Evolutionary conservation across 2,888 invertebrate genomes (phyloP), one percentile per base, ranked within the genome.

Genomic region (Mesorhabditis sp.): DNA sequence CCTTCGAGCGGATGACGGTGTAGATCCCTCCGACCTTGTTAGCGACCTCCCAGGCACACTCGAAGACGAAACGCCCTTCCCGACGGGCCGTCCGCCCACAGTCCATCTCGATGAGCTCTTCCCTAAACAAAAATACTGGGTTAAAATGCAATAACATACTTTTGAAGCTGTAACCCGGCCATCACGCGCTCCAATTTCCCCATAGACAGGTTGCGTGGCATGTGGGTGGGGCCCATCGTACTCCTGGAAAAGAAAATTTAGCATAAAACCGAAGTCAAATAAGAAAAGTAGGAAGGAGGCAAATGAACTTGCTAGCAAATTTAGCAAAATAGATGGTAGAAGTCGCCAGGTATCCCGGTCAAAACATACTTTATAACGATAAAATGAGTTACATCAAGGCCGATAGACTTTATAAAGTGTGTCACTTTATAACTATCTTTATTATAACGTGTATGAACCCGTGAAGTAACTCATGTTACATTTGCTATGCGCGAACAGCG

Each of bases 11-110:
- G 76, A 99, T 95, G 1, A 99, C 98, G 0, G 97, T 98, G 87
- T 99, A 98, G 85, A 99, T 99, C 42, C 98, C 98, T 50, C 98
- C 98, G 93, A 93, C 94, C 91, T 97, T 98, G 86, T 97, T 97
- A 65, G 95, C 96, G 45, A 94, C 96, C 88, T 99, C 98, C 96
- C 97, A 98, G 58, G 97, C 94, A 7, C 93, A 91, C 89, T 98
- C 98, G 86, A 99, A 97, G 66, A 92, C 92, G 93, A 95, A 98
- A 79, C 94, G 89, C 87, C 97, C 96, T 87, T 95, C 93, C 70
- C 91, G 90, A 78, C 91, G 90, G 7, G 96, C 95, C 0, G 90
- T 89, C 78, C 92, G 90, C 0, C 95, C 95, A 68, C 91, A 90
- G 86, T 97, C 95, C 90, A 94, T 75, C 42, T 71, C 72, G 7